Evolutionary conservation across 92 coral and sea anemone genomes (phyloP).

Genomic region (Epizoanthus scotinus): DNA sequence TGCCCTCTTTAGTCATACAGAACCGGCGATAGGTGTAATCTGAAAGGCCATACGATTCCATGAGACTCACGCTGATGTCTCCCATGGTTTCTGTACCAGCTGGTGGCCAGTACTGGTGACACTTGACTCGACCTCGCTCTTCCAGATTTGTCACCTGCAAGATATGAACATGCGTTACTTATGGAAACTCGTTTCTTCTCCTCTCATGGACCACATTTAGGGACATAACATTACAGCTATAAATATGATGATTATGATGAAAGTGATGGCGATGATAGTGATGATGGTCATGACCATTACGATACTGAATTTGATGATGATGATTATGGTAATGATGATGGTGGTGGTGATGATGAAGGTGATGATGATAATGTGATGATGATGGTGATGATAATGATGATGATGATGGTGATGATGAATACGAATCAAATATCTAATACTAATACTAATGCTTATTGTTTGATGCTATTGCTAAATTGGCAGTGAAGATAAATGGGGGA

Average conservation of each 20-base stretch:
- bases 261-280: neutral
- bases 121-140: slow-evolving; percentile 88
- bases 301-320: too few relatives aligned
- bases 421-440: too few relatives aligned
- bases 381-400: too few relatives aligned
- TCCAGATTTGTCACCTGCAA: slow-evolving; percentile 86
- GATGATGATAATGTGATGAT: too few relatives aligned
- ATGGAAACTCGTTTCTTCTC: neutral
- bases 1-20: slow-evolving; percentile 57
- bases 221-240: neutral
- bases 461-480: too few relatives aligned
- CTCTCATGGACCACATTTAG: neutral
- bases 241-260: neutral
- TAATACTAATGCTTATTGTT: too few relatives aligned
- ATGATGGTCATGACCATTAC: too few relatives aligned
- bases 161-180: neutral
- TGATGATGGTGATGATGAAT: too few relatives aligned
- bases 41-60: slow-evolving; percentile 80
- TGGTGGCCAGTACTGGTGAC: slow-evolving; percentile 96
- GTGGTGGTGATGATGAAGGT: too few relatives aligned
- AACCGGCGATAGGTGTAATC: slow-evolving; percentile 87
- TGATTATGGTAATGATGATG: too few relatives aligned
- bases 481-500: too few relatives aligned
- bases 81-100: slow-evolving; percentile 65
- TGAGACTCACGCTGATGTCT: slow-evolving; percentile 56